A percentile compares a stretch with the other conserved stretches of the same genome.
phyloP scores from a whole-genome alignment of 2,797 vertebrate genomes.

The Nasua narica region DNA sequence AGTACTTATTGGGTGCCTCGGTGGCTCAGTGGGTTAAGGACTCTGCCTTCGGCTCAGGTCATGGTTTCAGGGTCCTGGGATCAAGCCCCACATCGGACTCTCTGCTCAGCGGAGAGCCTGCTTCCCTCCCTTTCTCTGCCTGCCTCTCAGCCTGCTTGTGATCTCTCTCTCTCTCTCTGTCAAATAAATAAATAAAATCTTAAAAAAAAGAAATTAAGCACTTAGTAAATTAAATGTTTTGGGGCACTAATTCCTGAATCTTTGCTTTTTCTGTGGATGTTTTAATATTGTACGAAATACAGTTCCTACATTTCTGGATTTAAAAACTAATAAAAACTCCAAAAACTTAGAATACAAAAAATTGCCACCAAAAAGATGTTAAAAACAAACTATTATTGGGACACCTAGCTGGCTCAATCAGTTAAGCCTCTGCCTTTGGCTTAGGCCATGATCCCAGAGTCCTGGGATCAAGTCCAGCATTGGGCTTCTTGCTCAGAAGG shows the following conservation, averaged over 20 bases:
- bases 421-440: background rate
- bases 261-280: background rate
- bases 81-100: no score
- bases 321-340: background rate
- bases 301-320: background rate
- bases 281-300: slow-evolving; percentile 9
- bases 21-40: no score
- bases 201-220: background rate
- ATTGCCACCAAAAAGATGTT: background rate
- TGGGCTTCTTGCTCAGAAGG: background rate
- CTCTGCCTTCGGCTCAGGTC: no score
- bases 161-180: no score
- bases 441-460: background rate
- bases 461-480: background rate
- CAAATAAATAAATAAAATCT: no score
- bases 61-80: no score
- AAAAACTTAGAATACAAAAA: background rate
- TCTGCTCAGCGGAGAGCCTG: no score
- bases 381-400: background rate
- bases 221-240: background rate
- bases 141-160: no score
- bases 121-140: no score
- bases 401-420: background rate
- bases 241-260: background rate
- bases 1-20: no score